These are phyloP conservation scores for Nesometra sesokonis DNA, from an alignment of 35 echinoderm and acorn worm genomes.

Conservation along the genomic window DNA sequence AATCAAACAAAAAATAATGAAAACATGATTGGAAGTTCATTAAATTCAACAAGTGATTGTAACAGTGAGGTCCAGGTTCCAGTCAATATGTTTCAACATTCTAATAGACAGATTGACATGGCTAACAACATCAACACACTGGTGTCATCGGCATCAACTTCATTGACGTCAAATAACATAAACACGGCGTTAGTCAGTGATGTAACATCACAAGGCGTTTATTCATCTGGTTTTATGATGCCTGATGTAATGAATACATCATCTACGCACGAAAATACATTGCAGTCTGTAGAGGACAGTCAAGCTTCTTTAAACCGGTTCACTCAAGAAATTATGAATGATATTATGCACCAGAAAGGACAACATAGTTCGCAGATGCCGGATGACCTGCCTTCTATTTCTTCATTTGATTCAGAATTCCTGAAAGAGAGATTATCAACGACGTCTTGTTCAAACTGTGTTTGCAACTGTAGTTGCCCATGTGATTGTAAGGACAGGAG, in stretches of 20 bases:
- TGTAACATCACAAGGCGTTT: not conserved
- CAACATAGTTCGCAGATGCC: not conserved
- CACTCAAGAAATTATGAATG: not conserved
- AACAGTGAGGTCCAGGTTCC: not conserved
- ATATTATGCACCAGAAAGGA: not conserved
- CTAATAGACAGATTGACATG: not conserved
- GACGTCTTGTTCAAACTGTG: not conserved
- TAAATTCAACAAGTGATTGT: not conserved
- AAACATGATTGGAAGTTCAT: not conserved
- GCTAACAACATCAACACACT: not conserved
- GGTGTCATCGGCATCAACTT: not conserved
- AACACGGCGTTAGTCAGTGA: not conserved
- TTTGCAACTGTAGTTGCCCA: not conserved
- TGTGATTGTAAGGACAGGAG: not conserved
- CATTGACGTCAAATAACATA: not conserved
- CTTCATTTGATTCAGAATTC: not conserved
- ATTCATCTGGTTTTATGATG: not conserved
- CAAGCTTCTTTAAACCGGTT: not conserved
- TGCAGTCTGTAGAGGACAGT: not conserved
- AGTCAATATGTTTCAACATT: not conserved
- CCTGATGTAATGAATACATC: not conserved
- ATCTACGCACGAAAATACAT: not conserved
- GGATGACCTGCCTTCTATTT: not conserved
- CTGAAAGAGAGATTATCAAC: not conserved
- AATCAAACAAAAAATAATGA: not conserved